These are phyloP conservation scores for Blera fallax DNA, from an alignment of 2,888 invertebrate species.

Conservation along the genomic window DNA sequence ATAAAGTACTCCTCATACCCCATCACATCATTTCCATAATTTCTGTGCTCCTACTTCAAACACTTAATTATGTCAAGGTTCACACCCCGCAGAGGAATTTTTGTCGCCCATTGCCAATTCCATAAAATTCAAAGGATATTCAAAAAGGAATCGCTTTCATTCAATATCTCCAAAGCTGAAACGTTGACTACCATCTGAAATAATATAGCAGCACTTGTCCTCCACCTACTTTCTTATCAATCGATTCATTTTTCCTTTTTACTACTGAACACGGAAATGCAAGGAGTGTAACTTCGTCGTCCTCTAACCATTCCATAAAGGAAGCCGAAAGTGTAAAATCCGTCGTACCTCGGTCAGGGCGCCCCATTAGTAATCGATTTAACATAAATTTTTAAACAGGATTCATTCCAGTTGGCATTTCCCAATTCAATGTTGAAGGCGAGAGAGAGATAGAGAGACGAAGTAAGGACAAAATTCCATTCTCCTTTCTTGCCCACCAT, in stretches of 20 bases:
- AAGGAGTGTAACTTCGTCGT: slow-evolving; percentile 43
- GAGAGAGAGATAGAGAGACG: too few relatives aligned
- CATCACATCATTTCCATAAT: background rate
- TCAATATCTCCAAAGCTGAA: background rate
- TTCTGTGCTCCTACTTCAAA: background rate
- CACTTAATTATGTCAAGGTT: background rate
- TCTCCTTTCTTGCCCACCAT: background rate
- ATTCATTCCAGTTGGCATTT: slow-evolving; percentile 49
- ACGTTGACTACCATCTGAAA: slow-evolving; percentile 5
- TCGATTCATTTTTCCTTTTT: slow-evolving; percentile 1
- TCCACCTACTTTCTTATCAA: slow-evolving; percentile 42
- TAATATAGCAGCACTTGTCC: slow-evolving; percentile 10
- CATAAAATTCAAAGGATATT: background rate
- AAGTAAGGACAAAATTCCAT: background rate
- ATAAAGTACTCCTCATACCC: too few relatives aligned
- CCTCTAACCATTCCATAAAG: background rate
- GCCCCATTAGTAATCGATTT: slow-evolving; percentile 53
- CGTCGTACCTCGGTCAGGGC: slow-evolving; percentile 33
- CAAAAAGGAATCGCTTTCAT: background rate
- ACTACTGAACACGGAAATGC: slow-evolving; percentile 31
- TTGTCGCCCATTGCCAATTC: background rate
- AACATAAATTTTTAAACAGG: slow-evolving; percentile 63
- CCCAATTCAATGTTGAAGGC: slow-evolving; percentile 15
- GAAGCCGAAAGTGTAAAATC: slow-evolving; percentile 58
- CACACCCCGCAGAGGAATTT: background rate